Evolutionary conservation across 2,113 vertebrate species (phyloP).

Genomic region (Saccopteryx bilineata): DNA sequence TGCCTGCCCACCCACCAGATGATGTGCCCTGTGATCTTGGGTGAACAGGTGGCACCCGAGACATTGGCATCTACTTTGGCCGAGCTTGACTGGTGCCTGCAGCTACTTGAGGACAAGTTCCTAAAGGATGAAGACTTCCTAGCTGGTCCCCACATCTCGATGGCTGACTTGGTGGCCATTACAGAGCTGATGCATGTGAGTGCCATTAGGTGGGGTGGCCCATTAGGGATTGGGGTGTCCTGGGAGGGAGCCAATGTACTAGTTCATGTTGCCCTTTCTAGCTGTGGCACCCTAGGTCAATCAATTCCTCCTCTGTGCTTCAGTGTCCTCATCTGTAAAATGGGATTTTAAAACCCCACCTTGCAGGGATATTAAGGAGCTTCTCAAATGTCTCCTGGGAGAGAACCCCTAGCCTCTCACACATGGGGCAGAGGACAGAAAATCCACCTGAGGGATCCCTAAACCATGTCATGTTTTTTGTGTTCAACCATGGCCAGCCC

Average conservation of each 20-base stretch:
- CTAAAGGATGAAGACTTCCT: slow-evolving; percentile 92
- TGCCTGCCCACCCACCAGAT: slow-evolving; percentile 82
- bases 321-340: slow-evolving; percentile 22
- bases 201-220: not conserved
- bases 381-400: not conserved
- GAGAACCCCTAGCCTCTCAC: not conserved
- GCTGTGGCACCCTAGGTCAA: not conserved
- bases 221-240: not conserved
- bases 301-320: not conserved
- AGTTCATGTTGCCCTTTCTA: not conserved
- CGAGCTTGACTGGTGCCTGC: slow-evolving; percentile 87
- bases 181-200: slow-evolving; percentile 93
- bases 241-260: not conserved
- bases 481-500: not conserved
- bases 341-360: not conserved
- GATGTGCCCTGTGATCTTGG: slow-evolving; percentile 89
- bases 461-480: not conserved
- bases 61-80: slow-evolving; percentile 89
- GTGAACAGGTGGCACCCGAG: slow-evolving; percentile 87
- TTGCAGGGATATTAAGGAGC: not conserved
- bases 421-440: not conserved
- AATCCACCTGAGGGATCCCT: not conserved
- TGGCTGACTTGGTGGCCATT: slow-evolving; percentile 93
- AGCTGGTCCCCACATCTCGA: slow-evolving; percentile 88
- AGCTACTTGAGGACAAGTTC: slow-evolving; percentile 92